Base-by-base conservation (phyloP, 2,797 vertebrate species). In the Gobio occitaniae region DNA sequence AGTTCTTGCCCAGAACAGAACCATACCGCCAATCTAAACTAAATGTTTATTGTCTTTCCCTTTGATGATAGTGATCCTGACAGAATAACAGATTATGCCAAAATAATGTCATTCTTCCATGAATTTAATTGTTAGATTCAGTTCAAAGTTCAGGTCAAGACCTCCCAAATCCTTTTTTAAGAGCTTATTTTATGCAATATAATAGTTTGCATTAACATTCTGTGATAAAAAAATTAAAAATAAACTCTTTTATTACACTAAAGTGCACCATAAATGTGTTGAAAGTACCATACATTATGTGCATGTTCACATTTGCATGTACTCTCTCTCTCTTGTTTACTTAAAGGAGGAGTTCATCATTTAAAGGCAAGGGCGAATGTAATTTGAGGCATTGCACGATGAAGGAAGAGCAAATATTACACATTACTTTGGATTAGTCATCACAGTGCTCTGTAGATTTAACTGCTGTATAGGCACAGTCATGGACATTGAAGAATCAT, bases 311-410 rank as follows among this genome's bases (percentile, higher is more conserved):
- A 17, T 75, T 19, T 59, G 21, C 32, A 29, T 61, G 12, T 69
- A 19, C 29, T 63, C 29, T 4, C 48, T 25, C 77, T 25, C 77
- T 65, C 19, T 76, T 36, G 80, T 88, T 88, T 83, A 80, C 82
- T 86, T 85, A 85, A 88, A 81, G 80, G 87, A 86, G 80, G 79
- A 80, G 86, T 54, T 48, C 25, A 32, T 74, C 6, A 41, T 48
- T 84, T 83, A 80, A 88, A 84, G 63, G 36, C 59, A 71, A 61
- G 19, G 13, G 47, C 76, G 61, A 59, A 84, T 86, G 72, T 80
- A 63, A 74, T 88, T 88, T 83, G 52, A 80, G 56, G 52, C 32
- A 72, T 66, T 54, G 50, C 36, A 15, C 71, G 29, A 25, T 38
- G 54, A 54, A 16, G 59, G 63, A 79, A 80, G 65, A 84, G 54